phyloP scores from a whole-genome alignment of 2,888 invertebrate species.

The Prosopocoilus inquinatus region DNA sequence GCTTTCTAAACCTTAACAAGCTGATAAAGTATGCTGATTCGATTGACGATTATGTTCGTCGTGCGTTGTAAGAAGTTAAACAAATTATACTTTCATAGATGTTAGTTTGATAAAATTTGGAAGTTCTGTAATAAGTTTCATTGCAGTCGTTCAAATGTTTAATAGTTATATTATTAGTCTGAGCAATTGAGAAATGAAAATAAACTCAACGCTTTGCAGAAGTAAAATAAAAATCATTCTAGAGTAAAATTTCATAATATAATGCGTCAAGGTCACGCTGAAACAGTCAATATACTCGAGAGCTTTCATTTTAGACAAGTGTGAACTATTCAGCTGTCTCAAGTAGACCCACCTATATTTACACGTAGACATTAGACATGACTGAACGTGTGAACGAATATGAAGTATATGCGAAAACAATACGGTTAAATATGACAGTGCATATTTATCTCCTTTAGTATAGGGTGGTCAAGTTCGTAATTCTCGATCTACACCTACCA shows the following conservation, averaged over 20 bases:
- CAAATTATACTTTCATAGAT: no score
- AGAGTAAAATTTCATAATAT: conserved; percentile 4
- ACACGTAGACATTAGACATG: conserved; percentile 35
- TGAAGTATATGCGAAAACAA: conserved; percentile 40
- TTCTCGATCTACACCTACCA: neutral
- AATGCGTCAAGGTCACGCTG: conserved; percentile 3
- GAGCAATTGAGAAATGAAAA: no score
- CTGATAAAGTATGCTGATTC: neutral
- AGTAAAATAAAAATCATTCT: neutral
- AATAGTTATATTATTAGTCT: no score
- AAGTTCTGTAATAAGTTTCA: no score
- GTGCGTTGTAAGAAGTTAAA: neutral
- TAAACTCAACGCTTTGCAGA: no score
- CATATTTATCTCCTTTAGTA: conserved; percentile 28
- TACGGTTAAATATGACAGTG: conserved; percentile 34
- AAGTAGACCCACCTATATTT: conserved; percentile 41
- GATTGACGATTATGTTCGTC: neutral
- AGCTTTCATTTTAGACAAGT: conserved; percentile 30
- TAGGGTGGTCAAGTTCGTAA: neutral
- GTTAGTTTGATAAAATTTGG: no score
- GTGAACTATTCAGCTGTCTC: conserved; percentile 38
- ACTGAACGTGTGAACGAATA: conserved; percentile 40
- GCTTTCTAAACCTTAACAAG: conserved; percentile 1
- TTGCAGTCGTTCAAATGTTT: no score
- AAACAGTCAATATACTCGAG: conserved; percentile 9